Percentiles rank a stretch among this genome's conserved stretches.
Conservation (phyloP, 23 tunicate genomes). For the Trididemnum miniatum region DNA sequence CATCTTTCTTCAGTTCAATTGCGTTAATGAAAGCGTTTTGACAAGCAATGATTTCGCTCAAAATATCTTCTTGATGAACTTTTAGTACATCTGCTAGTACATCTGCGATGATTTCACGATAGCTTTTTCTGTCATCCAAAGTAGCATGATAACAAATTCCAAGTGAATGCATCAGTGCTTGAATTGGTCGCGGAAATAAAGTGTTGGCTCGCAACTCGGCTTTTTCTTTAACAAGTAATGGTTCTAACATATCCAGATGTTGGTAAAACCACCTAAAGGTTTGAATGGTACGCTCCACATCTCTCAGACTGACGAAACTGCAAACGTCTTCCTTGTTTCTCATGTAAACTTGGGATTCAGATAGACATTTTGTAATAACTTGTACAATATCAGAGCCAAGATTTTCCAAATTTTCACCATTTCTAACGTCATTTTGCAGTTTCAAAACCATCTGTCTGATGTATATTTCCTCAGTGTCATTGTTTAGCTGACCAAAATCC, state of each 20-base stretch:
- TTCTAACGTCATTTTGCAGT: conserved; percentile 6
- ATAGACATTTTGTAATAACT: conserved; percentile 11
- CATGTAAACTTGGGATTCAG: conserved; percentile 44
- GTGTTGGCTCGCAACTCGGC: background rate
- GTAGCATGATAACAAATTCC: conserved; percentile 78
- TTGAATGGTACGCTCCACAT: conserved; percentile 49
- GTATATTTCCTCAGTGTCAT: conserved; percentile 47
- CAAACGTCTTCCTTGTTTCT: conserved; percentile 28
- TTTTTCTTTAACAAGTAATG: conserved; percentile 2
- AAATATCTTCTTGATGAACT: conserved; percentile 3
- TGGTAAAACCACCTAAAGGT: conserved; percentile 57
- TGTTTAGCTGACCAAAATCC: conserved; percentile 62
- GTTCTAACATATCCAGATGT: conserved; percentile 4
- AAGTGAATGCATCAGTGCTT: conserved; percentile 52
- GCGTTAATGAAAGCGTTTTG: conserved; percentile 38
- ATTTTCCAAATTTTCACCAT: background rate
- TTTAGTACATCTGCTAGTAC: background rate
- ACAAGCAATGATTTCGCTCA: conserved; percentile 46
- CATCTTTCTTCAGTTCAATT: conserved; percentile 32
- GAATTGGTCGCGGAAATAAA: background rate
- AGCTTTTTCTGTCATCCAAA: conserved; percentile 34
- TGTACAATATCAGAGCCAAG: background rate
- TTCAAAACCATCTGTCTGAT: conserved; percentile 46
- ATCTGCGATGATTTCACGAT: conserved; percentile 20
- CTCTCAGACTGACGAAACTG: conserved; percentile 59